Evolutionary conservation across 2,113 vertebrate species (phyloP).

Genomic region (Xenopus laevis): DNA sequence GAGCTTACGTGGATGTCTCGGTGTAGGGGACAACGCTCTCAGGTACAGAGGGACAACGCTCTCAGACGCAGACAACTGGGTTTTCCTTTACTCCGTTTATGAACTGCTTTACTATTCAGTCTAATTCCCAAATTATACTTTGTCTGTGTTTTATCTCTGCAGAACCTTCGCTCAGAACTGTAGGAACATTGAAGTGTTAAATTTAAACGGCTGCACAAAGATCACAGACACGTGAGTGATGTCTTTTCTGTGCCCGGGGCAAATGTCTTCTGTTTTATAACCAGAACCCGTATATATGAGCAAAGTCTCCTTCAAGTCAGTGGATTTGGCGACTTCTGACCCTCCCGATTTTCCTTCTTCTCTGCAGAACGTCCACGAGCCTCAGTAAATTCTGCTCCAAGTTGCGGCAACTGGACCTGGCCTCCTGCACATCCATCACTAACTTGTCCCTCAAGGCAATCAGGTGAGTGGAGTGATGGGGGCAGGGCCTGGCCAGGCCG

Average conservation of each 20-base stretch:
- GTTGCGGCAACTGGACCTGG: slow-evolving; percentile 91
- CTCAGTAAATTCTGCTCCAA: slow-evolving; percentile 98
- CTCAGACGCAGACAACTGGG: too few species aligned
- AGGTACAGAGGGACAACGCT: slow-evolving; percentile 63
- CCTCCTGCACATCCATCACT: slow-evolving; percentile 97
- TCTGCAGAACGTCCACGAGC: slow-evolving; percentile 88
- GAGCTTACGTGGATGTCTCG: slow-evolving; percentile 87
- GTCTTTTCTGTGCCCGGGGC: background rate
- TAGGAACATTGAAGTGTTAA: slow-evolving; percentile 94
- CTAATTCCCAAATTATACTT: too few species aligned
- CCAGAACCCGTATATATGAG: too few species aligned
- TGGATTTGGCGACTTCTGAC: too few species aligned
- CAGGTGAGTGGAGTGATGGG: slow-evolving; percentile 68
- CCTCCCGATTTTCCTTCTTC: background rate
- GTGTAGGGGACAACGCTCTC: slow-evolving; percentile 93
- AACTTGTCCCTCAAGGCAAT: slow-evolving; percentile 97
- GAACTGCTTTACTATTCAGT: too few species aligned
- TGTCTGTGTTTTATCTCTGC: slow-evolving; percentile 41
- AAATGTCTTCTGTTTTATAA: too few species aligned
- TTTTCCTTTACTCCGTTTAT: too few species aligned
- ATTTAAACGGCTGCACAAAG: slow-evolving; percentile 96
- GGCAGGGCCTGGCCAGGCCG: too few species aligned
- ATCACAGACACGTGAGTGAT: slow-evolving; percentile 89
- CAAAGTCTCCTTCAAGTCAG: too few species aligned
- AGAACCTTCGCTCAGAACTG: slow-evolving; percentile 98